Percentiles rank a stretch among this genome's conserved stretches.
Conservation (phyloP, 2,888 invertebrate genomes). For the Galerucella nymphaeae region DNA sequence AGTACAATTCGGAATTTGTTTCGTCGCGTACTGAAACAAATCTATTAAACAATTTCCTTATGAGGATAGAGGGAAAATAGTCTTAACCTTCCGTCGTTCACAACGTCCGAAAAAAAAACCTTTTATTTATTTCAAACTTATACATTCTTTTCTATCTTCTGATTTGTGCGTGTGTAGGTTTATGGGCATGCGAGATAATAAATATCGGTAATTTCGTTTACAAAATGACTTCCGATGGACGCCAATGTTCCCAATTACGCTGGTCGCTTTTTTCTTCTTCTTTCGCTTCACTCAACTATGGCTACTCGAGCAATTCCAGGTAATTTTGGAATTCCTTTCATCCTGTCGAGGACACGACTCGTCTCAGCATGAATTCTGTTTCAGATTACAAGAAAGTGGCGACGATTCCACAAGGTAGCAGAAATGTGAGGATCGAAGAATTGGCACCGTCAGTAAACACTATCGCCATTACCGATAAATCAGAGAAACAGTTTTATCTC, state of each 20-base stretch:
- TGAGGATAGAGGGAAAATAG: too few species aligned
- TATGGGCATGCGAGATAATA: not conserved
- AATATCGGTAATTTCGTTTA: slow-evolving; percentile 9
- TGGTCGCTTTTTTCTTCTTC: not conserved
- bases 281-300: slow-evolving; percentile 9
- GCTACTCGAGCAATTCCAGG: not conserved
- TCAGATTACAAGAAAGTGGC: slow-evolving; percentile 70
- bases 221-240: slow-evolving; percentile 18
- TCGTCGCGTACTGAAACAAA: too few species aligned
- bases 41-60: too few species aligned
- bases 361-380: slow-evolving; percentile 27
- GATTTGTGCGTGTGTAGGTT: not conserved
- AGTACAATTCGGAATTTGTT: too few species aligned
- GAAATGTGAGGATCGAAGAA: slow-evolving; percentile 73
- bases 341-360: slow-evolving; percentile 13
- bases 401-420: slow-evolving; percentile 70
- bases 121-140: not conserved
- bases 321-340: slow-evolving; percentile 13
- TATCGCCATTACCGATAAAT: slow-evolving; percentile 68
- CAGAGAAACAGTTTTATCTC: slow-evolving; percentile 68
- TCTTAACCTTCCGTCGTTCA: too few species aligned
- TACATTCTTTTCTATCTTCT: slow-evolving; percentile 3
- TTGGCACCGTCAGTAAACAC: slow-evolving; percentile 68
- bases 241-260: slow-evolving; percentile 16
- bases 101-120: not conserved